Evolutionary conservation across 2,113 vertebrate species (phyloP).

Genomic region (Urocolius indicus): DNA sequence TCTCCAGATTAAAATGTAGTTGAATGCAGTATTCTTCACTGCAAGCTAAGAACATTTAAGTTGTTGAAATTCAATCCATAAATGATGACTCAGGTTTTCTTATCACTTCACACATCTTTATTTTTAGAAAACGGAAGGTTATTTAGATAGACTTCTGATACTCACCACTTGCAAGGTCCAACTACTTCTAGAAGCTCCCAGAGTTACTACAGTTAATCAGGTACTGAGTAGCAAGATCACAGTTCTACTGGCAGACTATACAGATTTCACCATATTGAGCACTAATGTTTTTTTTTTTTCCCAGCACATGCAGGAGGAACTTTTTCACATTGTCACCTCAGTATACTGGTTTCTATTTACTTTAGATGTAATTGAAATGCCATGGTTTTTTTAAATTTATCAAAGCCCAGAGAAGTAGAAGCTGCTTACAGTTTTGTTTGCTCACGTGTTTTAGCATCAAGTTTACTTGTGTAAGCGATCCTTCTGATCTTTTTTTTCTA

Average conservation of each 20-base stretch:
- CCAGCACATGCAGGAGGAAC: neutral
- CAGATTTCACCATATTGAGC: neutral
- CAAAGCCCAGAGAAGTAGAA: neutral
- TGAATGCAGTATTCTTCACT: neutral
- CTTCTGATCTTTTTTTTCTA: neutral
- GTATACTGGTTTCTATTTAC: neutral
- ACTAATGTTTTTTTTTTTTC: neutral
- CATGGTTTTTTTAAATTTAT: neutral
- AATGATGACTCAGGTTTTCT: neutral
- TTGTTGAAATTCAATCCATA: neutral
- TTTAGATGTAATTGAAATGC: neutral
- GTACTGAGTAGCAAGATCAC: neutral
- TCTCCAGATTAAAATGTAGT: neutral
- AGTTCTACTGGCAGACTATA: neutral
- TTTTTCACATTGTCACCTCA: neutral
- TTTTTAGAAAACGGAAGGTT: neutral
- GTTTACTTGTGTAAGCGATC: neutral
- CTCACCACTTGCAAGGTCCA: neutral
- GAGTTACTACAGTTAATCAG: neutral
- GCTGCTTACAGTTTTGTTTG: neutral
- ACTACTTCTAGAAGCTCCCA: neutral
- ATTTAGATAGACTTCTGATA: neutral
- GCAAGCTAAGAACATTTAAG: neutral
- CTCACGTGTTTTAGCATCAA: neutral
- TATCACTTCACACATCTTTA: neutral